Evolutionary conservation across 2,888 invertebrate genomes (phyloP), one percentile per base, ranked within the genome.

Genomic region (Myopa testacea): DNA sequence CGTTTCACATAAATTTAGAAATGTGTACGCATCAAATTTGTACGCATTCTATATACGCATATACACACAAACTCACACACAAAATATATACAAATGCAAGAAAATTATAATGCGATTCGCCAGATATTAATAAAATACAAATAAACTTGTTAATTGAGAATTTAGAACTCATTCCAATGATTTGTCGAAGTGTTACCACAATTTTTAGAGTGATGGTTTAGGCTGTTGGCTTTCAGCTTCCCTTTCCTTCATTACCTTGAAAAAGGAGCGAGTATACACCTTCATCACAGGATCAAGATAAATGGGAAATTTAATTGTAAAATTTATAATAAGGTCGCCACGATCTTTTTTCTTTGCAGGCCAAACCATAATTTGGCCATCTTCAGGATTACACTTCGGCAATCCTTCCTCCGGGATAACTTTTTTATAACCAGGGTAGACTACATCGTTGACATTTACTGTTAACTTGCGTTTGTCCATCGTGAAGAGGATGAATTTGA

Each of bases 381-480:
- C 45, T 45, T 6, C 45, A 45, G 10, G 6, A 10, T 6, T 92
- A 3, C 92, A 90, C 76, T 93, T 86, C 0, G 95, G 95, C 83
- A 96, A 90, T 1, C 96, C 96, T 89, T 96, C 95, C 8, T 92
- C 92, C 75, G 91, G 91, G 0, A 96, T 90, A 0, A 93, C 84
- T 87, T 95, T 95, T 80, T 91, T 91, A 83, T 93, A 95, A 2
- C 91, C 91, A 0, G 94, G 94, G 38, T 91, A 90, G 69, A 95
- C 92, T 6, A 95, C 92, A 84, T 95, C 94, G 5, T 93, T 92
- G 78, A 95, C 92, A 75, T 93, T 92, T 60, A 95, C 89, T 80
- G 93, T 91, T 63, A 96, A 87, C 74, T 90, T 90, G 81, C 95
- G 91, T 2, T 92, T 92, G 85, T 96, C 95, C 79, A 96, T 88